Evolutionary conservation across 2,888 invertebrate species (phyloP), one percentile per base, ranked within the genome.

Genomic region (Amblyteles armatorius): DNA sequence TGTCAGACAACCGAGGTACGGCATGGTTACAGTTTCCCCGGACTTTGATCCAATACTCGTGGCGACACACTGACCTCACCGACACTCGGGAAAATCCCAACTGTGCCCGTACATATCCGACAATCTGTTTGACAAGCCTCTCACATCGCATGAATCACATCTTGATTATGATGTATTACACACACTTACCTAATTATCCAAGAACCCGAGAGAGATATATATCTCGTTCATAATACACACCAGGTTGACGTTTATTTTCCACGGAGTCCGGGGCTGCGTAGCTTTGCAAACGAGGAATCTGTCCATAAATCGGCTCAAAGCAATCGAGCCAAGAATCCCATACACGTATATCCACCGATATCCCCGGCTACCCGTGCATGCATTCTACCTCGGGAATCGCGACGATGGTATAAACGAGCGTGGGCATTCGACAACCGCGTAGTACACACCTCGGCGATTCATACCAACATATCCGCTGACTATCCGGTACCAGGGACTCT

Each of bases 401-500:
- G 65, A 82, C 79, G 82, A 85, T 79, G 74, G 82, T 82, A 82
- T 79, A 82, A 85, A 82, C 79, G 71, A 79, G 82, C 84, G 84
- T 85, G 82, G 84, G 82, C 84, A 85, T 79, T 85, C 82, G 79
- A 85, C 84, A 85, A 76, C 79, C 82, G 78, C 84, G 82, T 79
- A 82, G 74, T 82, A 79, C 82, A 85, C 84, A 79, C 82, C 84
- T 85, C 74, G 55, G 65, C 74, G 79, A 85, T 85, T 71, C 82
- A 82, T 67, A 79, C 76, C 73, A 69, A 50, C 69, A 82, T 82
- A 57, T 57, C 71, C 36, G 48, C 65, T 48, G 50, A 22, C 29
- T 67, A 65, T 33, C 33, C 50, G 50, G 74, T 55, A 36, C 68
- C 48, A 22, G 40, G 71, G 60, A 33, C 78, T 44, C 57, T 57